Conservation (phyloP, 2,888 invertebrate genomes). For the Digitonthophagus gazella region DNA sequence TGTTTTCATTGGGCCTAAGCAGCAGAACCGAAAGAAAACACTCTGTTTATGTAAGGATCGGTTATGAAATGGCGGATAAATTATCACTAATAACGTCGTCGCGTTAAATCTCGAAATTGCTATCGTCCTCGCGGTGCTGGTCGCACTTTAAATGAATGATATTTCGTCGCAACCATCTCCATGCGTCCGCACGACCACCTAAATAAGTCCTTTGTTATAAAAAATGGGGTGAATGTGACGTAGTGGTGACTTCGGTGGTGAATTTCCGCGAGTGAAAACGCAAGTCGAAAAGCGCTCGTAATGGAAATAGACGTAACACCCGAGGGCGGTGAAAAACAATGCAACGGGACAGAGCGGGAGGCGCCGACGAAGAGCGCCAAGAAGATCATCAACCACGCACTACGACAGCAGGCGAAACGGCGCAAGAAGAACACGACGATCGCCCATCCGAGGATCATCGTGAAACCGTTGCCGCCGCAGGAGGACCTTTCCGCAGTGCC, state of each 20-base stretch:
- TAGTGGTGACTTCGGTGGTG: constrained; percentile 31
- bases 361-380: constrained; percentile 39
- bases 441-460: constrained; percentile 74
- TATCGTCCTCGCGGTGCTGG: background rate
- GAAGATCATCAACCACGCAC: constrained; percentile 72
- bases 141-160: constrained; percentile 34
- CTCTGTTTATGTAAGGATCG: constrained; percentile 44
- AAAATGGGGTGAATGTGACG: constrained; percentile 35
- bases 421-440: constrained; percentile 76
- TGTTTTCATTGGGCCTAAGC: constrained; percentile 20
- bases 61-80: constrained; percentile 52
- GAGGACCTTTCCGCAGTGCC: constrained; percentile 35
- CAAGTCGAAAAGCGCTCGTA: constrained; percentile 34
- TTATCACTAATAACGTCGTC: constrained; percentile 45
- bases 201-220: constrained; percentile 21
- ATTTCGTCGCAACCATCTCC: constrained; percentile 20
- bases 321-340: constrained; percentile 43
- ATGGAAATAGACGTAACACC: constrained; percentile 53
- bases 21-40: constrained; percentile 37
- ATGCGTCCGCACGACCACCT: constrained; percentile 19
- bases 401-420: constrained; percentile 73
- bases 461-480: constrained; percentile 74
- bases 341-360: constrained; percentile 23
- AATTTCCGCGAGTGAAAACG: constrained; percentile 10
- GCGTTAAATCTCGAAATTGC: constrained; percentile 29